Evolutionary conservation across 1,140 invertebrate species (phyloP).

Genomic region (Drosophila miranda): DNA sequence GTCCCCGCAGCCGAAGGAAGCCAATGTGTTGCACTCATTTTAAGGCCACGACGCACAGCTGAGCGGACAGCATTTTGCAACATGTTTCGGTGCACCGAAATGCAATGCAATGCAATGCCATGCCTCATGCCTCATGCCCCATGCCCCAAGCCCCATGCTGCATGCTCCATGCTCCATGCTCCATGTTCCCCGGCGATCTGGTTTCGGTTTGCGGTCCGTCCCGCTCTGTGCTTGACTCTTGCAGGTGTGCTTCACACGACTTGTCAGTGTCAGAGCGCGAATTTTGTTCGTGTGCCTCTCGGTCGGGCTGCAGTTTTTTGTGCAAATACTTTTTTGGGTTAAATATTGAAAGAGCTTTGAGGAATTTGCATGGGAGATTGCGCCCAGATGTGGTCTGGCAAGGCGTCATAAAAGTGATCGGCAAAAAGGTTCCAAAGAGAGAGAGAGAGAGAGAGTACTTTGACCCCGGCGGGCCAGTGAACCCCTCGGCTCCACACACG

Average conservation of each 20-base stretch:
- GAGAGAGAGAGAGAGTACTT: too few species aligned
- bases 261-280: conserved; percentile 73
- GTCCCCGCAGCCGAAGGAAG: conserved; percentile 34
- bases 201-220: conserved; percentile 51
- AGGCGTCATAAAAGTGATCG: not conserved
- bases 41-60: conserved; percentile 68
- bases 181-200: conserved; percentile 25
- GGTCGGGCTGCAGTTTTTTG: conserved; percentile 14
- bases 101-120: conserved; percentile 18
- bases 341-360: conserved; percentile 40
- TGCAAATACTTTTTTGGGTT: conserved; percentile 37
- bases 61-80: conserved; percentile 66
- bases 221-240: conserved; percentile 59
- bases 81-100: conserved; percentile 49
- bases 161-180: not conserved
- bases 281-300: conserved; percentile 31
- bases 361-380: conserved; percentile 31
- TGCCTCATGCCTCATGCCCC: conserved; percentile 8
- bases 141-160: conserved; percentile 9
- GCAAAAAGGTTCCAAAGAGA: too few species aligned
- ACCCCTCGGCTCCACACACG: conserved; percentile 18
- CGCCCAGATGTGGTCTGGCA: not conserved
- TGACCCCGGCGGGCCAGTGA: too few species aligned
- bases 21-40: conserved; percentile 76
- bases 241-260: conserved; percentile 80